Evolutionary conservation across 2,797 vertebrate species (phyloP), one percentile per base, ranked within the genome.

Genomic region (Lindbergichthys nudifrons): DNA sequence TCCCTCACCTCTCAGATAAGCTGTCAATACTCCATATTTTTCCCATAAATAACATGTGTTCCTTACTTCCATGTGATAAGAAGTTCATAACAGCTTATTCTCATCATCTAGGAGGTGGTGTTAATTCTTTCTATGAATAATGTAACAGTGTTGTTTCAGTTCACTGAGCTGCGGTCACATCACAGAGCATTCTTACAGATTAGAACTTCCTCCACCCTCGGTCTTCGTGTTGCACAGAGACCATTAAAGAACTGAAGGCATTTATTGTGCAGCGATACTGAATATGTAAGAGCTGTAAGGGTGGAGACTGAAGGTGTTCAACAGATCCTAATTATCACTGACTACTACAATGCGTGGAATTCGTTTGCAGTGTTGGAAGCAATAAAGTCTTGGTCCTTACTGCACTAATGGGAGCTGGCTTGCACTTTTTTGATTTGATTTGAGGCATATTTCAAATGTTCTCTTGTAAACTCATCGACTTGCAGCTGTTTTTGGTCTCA

Each of bases 331-430:
- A 92, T 88, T 73, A 86, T 87, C 89, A 82, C 59, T 90, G 90
- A 93, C 88, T 78, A 82, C 82, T 81, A 84, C 80, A 85, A 92
- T 91, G 84, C 60, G 0, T 83, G 90, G 92, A 92, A 92, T 92
- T 89, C 47, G 62, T 91, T 92, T 90, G 85, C 88, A 89, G 82
- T 91, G 87, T 91, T 91, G 70, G 75, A 91, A 89, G 84, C 89
- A 91, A 89, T 90, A 82, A 89, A 76, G 82, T 68, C 73, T 54
- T 52, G 65, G 56, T 71, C 81, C 83, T 61, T 70, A 79, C 75
- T 71, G 80, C 73, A 63, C 88, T 91, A 88, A 91, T 88, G 84
- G 84, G 88, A 88, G 60, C 79, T 88, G 91, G 89, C 88, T 88
- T 71, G 66, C 88, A 80, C 80, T 70, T 89, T 36, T 91, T 91